Base-by-base conservation (phyloP, 92 coral and sea anemone species). In the Hydrozoanthus gracilis region DNA sequence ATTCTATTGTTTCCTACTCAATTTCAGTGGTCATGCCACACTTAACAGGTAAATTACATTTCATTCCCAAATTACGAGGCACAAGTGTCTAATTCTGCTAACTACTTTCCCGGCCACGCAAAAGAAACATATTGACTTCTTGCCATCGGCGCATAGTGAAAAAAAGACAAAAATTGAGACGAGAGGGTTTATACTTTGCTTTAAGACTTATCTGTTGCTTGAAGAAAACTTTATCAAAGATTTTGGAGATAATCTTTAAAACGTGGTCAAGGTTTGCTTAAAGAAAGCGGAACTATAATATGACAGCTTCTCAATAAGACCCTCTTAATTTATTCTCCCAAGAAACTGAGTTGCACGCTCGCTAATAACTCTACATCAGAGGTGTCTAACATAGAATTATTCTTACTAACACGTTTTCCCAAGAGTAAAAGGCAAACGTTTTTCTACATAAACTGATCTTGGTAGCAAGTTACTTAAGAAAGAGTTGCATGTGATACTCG, bases 1-100 rank as follows among this genome's bases (percentile, higher is more conserved):
- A 77, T 39, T 17, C 12, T 20, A 10, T 77, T 77, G 82, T 77
- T 55, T 27, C 50, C 5, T 12, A 12, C 48, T 20, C 46, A 55
- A 54, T 55, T 20, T 44, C 54, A 17, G 56, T 56, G 54, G 68
- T 77, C 45, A 54, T 39, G n/a, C 62, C 45, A 45, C 51, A 54
- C 39, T 77, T 68, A 77, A 77, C 44, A 77, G 66, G 44, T 77
- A 77, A 77, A 77, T 55, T 55, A 77, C 18, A 56, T 66, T 3
- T 56, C 68, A 55, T 44, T 52, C 39, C 11, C 39, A 27, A 27
- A 27, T 27, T 27, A 27, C 39, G 39, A 27, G 39, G 39, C 39
- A 27, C 39, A 27, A 27, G 39, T 27, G 39, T 27, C 39, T 27
- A 27, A 27, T 27, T 27, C 39, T 27, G 39, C 39, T 27, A 27